Percentiles rank a stretch among this genome's conserved stretches.
phyloP scores from a whole-genome alignment of 2,888 invertebrate genomes.

The Parnassius apollo region DNA sequence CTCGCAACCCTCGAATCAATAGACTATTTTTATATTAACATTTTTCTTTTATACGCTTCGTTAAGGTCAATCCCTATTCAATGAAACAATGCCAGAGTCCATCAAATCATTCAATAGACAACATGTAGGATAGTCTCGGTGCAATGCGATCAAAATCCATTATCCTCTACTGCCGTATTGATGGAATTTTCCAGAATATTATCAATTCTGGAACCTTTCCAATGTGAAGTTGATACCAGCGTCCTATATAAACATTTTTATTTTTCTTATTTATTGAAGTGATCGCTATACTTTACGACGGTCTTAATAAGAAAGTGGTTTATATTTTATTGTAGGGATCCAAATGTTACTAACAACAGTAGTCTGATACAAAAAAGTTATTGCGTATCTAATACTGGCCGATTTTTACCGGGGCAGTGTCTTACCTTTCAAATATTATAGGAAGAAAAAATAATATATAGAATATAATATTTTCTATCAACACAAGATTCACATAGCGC shows the following conservation, averaged over 20 bases:
- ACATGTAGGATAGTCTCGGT: constrained; percentile 1
- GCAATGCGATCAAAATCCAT: constrained; percentile 20
- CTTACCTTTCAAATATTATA: too few relatives aligned
- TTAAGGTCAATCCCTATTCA: constrained; percentile 4
- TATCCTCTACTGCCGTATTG: constrained; percentile 29
- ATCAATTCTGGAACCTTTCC: constrained; percentile 37
- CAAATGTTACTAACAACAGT: too few relatives aligned
- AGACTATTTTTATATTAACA: too few relatives aligned
- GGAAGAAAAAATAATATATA: too few relatives aligned
- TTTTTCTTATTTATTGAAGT: too few relatives aligned
- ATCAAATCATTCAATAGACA: constrained; percentile 6
- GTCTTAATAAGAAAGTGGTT: constrained; percentile 1
- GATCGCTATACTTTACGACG: too few relatives aligned
- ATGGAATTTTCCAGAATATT: constrained; percentile 28
- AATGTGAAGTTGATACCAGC: constrained; percentile 35
- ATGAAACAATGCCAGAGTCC: constrained; percentile 10
- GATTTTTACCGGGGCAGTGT: too few relatives aligned
- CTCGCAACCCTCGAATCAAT: too few relatives aligned
- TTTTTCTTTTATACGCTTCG: neutral
- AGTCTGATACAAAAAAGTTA: too few relatives aligned
- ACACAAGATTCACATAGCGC: too few relatives aligned
- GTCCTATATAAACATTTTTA: constrained; percentile 15
- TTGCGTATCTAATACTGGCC: too few relatives aligned
- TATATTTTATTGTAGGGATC: neutral
- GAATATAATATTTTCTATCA: too few relatives aligned